Conservation (phyloP, 2,113 vertebrate genomes). For the Phaethornis superciliosus region DNA sequence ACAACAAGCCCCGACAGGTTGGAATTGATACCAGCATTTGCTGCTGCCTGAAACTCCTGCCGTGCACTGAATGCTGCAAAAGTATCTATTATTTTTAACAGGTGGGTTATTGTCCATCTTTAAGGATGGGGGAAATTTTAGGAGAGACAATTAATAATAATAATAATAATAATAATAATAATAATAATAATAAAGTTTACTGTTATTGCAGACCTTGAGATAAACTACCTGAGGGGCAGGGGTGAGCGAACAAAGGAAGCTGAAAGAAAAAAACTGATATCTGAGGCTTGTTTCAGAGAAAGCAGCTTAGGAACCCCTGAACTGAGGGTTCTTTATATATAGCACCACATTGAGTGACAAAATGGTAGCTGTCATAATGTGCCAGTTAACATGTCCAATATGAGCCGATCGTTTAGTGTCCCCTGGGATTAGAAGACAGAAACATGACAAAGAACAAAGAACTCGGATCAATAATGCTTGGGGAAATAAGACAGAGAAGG, state of each 20-base stretch:
- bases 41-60: conserved; percentile 26
- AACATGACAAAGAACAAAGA: conserved; percentile 88
- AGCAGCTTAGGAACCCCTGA: conserved; percentile 18
- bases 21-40: conserved; percentile 31
- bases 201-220: not conserved
- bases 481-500: conserved; percentile 99
- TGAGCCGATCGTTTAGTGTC: conserved; percentile 78
- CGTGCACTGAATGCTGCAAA: conserved; percentile 23
- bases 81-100: conserved; percentile 51
- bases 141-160: conserved; percentile 12
- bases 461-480: conserved; percentile 94
- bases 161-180: conserved; percentile 10
- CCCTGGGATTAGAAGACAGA: conserved; percentile 85
- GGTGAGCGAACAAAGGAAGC: conserved; percentile 12
- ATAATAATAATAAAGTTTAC: not conserved
- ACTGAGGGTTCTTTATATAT: conserved; percentile 60
- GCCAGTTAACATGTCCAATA: conserved; percentile 82
- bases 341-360: conserved; percentile 76
- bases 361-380: conserved; percentile 84
- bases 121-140: conserved; percentile 31
- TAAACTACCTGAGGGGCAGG: conserved; percentile 2
- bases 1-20: conserved; percentile 38
- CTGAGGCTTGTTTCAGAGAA: not conserved
- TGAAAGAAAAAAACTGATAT: not conserved
- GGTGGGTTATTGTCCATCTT: conserved; percentile 30